Conservation (phyloP, 1,140 invertebrate genomes). For the Zaprionus ornatus region DNA sequence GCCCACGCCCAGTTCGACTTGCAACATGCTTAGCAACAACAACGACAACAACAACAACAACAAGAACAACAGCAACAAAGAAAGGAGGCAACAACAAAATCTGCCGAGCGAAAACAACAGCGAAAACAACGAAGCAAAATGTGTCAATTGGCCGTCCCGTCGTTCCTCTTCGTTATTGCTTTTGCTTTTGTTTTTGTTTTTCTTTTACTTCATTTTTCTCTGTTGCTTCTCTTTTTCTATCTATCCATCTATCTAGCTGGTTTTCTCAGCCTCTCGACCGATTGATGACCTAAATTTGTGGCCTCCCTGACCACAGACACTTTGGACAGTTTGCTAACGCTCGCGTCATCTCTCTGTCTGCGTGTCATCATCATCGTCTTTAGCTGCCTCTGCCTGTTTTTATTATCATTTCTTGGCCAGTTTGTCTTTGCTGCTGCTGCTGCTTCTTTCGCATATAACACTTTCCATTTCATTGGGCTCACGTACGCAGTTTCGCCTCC, state of each 20-base stretch:
- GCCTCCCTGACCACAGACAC: constrained; percentile 73
- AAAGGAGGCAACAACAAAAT: constrained; percentile 10
- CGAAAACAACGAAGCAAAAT: constrained; percentile 20
- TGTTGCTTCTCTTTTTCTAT: not conserved
- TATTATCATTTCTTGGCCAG: constrained; percentile 7
- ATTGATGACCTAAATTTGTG: constrained; percentile 73
- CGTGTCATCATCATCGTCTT: constrained; percentile 38
- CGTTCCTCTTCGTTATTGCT: constrained; percentile 26
- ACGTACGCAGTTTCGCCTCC: constrained; percentile 37
- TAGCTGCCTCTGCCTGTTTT: constrained; percentile 9
- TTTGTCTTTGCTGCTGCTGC: not conserved
- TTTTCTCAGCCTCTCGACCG: constrained; percentile 46
- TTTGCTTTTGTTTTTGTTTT: constrained; percentile 1
- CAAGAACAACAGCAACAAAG: constrained; percentile 9
- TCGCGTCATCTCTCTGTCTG: constrained; percentile 40
- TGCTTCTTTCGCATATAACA: constrained; percentile 65
- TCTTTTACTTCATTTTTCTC: not conserved
- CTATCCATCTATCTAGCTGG: not conserved
- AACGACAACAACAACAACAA: constrained; percentile 12
- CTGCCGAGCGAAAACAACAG: not conserved
- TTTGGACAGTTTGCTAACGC: constrained; percentile 21
- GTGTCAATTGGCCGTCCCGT: constrained; percentile 34
- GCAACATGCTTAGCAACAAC: constrained; percentile 14
- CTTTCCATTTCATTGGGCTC: constrained; percentile 69
- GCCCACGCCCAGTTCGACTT: constrained; percentile 18